Conservation (phyloP, 1,140 invertebrate species). For the Trachelipus rathkii region DNA sequence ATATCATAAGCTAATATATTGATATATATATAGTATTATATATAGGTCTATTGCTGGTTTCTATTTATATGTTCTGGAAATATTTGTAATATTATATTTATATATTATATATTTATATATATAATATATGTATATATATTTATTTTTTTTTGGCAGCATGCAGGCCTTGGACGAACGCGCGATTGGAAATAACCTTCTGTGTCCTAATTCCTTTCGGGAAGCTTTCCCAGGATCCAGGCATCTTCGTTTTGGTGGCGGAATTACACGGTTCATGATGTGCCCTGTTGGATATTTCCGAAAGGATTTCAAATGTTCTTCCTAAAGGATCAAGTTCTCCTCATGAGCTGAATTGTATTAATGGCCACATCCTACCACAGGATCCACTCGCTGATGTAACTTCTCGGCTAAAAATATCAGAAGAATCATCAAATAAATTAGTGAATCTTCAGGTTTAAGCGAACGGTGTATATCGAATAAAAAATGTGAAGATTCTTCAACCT, state of each 20-base stretch:
- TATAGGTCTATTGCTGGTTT: too few species aligned
- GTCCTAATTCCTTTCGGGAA: background rate
- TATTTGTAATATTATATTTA: too few species aligned
- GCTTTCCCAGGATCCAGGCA: background rate
- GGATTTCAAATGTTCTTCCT: too few species aligned
- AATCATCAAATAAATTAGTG: background rate
- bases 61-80: too few species aligned
- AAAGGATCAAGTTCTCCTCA: background rate
- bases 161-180: background rate
- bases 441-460: background rate
- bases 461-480: background rate
- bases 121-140: background rate
- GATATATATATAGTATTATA: too few species aligned
- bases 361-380: background rate
- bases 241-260: background rate
- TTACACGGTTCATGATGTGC: background rate
- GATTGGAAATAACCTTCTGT: background rate
- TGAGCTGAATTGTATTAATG: background rate
- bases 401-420: background rate
- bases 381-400: background rate
- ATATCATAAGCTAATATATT: too few species aligned
- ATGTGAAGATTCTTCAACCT: background rate
- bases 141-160: background rate
- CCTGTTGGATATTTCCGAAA: background rate
- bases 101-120: conserved; percentile 1